Conservation (phyloP, 2,113 vertebrate species). For the Grallaria varia region DNA sequence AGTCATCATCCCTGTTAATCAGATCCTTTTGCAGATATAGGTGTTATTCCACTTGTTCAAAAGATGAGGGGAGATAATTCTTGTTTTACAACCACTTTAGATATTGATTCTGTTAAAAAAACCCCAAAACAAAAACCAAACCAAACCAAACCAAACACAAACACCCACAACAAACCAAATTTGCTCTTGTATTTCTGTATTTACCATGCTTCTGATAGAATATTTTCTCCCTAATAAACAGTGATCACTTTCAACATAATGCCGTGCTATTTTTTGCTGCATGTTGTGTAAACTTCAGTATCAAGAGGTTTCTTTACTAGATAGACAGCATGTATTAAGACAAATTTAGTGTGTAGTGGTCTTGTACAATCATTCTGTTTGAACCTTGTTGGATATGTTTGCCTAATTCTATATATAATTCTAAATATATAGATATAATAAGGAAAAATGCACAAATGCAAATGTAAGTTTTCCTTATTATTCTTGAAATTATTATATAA, state of each 20-base stretch:
- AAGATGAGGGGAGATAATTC: not conserved
- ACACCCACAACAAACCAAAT: too few relatives aligned
- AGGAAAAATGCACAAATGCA: not conserved
- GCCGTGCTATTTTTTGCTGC: not conserved
- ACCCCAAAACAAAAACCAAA: too few relatives aligned
- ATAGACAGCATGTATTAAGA: not conserved
- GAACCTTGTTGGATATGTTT: not conserved
- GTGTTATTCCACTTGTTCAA: not conserved
- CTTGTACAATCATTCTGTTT: not conserved
- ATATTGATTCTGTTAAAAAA: not conserved
- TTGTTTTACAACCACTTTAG: not conserved
- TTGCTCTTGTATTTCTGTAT: not conserved
- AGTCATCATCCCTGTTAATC: not conserved
- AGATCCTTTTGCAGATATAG: not conserved
- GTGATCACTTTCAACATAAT: not conserved
- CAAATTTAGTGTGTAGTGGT: not conserved
- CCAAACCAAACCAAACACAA: too few relatives aligned
- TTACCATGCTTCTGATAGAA: not conserved
- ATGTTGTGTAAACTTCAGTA: not conserved
- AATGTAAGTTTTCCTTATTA: accelerated
- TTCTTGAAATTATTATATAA: not conserved
- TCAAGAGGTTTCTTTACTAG: not conserved
- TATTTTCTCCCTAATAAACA: not conserved
- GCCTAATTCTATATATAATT: not conserved
- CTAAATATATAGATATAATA: not conserved